These are phyloP conservation scores for Caenorhabditis sp. DNA, from an alignment of 2,888 invertebrate genomes.

Conservation along the genomic window DNA sequence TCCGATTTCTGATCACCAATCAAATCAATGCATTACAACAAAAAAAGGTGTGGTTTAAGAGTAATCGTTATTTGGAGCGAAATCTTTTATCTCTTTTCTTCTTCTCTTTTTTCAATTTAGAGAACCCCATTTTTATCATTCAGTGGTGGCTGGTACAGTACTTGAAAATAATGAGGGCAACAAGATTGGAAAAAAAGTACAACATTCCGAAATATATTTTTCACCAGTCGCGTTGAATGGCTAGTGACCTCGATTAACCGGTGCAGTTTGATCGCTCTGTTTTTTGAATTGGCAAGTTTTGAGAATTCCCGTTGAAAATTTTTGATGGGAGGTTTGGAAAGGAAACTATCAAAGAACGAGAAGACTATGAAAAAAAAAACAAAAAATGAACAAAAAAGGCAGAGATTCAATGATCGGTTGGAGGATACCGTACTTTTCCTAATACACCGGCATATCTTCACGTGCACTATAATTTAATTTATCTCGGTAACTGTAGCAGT, in stretches of 20 bases:
- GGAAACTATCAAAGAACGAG: too few species aligned
- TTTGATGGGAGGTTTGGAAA: background rate
- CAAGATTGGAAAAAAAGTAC: conserved; percentile 9
- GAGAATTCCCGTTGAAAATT: conserved; percentile 23
- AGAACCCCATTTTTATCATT: conserved; percentile 3
- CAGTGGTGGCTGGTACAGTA: conserved; percentile 3
- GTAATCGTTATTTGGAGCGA: conserved; percentile 41
- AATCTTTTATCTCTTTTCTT: background rate
- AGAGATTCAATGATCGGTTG: too few species aligned
- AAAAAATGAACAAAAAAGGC: too few species aligned
- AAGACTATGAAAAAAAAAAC: too few species aligned
- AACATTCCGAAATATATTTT: conserved; percentile 43
- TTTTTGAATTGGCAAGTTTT: conserved; percentile 15
- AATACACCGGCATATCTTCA: too few species aligned
- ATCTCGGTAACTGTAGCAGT: too few species aligned
- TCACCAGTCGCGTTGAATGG: background rate
- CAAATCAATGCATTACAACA: conserved; percentile 55
- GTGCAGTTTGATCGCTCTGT: conserved; percentile 3
- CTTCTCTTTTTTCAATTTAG: too few species aligned
- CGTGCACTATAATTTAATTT: too few species aligned
- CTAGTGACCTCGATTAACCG: conserved; percentile 16
- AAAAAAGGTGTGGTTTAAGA: conserved; percentile 53
- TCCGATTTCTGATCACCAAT: conserved; percentile 52
- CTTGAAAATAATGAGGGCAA: conserved; percentile 6
- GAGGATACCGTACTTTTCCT: too few species aligned